These are phyloP conservation scores for Dusona sp. DNA, from an alignment of 2,888 invertebrate genomes.

Conservation along the genomic window DNA sequence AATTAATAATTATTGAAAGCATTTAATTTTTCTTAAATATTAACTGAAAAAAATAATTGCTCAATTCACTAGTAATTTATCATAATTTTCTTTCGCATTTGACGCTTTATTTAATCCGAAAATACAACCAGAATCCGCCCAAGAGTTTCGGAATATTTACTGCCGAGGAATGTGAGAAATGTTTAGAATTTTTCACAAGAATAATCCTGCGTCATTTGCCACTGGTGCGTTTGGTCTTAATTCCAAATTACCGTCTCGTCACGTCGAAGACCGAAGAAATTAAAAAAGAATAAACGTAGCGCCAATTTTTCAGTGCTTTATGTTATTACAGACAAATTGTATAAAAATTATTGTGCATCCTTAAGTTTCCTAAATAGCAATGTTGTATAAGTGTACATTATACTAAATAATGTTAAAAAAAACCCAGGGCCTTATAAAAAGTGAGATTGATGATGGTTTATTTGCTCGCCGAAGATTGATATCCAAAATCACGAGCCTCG, in stretches of 20 bases:
- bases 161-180: constrained; percentile 72
- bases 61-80: background rate
- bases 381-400: constrained; percentile 39
- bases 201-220: constrained; percentile 78
- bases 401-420: constrained; percentile 46
- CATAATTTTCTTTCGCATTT: background rate
- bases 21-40: background rate
- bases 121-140: constrained; percentile 77
- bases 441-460: constrained; percentile 55
- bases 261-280: constrained; percentile 9
- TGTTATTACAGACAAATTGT: constrained; percentile 63
- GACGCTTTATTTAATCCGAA: background rate
- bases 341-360: constrained; percentile 60
- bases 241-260: constrained; percentile 75
- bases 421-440: constrained; percentile 62
- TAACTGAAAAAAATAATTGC: background rate
- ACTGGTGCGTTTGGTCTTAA: constrained; percentile 74
- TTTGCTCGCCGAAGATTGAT: constrained; percentile 77
- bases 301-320: constrained; percentile 9
- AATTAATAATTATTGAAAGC: no score
- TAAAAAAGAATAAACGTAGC: background rate
- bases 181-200: constrained; percentile 75
- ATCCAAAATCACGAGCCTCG: constrained; percentile 78
- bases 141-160: constrained; percentile 77
- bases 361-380: constrained; percentile 28